Evolutionary conservation across 2,888 invertebrate genomes (phyloP).

Genomic region (Thymelicus lineola): DNA sequence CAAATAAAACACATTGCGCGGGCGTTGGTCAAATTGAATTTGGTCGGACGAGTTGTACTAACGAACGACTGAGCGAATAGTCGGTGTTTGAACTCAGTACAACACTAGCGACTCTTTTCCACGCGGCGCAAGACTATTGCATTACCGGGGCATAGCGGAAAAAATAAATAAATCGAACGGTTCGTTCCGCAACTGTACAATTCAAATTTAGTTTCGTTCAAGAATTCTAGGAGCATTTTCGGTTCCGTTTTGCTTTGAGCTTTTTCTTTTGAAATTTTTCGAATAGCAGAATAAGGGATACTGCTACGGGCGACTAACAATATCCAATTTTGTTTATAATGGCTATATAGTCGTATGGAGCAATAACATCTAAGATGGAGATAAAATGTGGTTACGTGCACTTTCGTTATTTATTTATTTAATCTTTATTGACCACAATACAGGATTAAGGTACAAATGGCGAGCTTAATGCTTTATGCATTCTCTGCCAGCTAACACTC

Average conservation of each 20-base stretch:
- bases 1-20: constrained; percentile 31
- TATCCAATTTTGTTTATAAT: too few species aligned
- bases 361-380: too few species aligned
- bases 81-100: constrained; percentile 23
- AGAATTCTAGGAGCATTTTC: constrained; percentile 9
- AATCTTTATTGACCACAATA: too few species aligned
- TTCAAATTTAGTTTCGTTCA: constrained; percentile 22
- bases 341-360: too few species aligned
- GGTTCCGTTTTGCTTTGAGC: neutral
- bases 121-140: constrained; percentile 27
- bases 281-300: too few species aligned
- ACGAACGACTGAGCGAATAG: constrained; percentile 12
- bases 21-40: constrained; percentile 29
- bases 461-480: too few species aligned
- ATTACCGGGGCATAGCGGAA: constrained; percentile 30
- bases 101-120: constrained; percentile 11
- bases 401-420: too few species aligned
- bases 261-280: too few species aligned
- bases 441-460: too few species aligned
- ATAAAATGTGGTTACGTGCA: too few species aligned
- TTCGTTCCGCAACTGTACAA: constrained; percentile 17
- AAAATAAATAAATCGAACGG: constrained; percentile 33
- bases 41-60: constrained; percentile 27
- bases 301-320: too few species aligned
- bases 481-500: too few species aligned